Percentiles rank a stretch among this genome's conserved stretches.
Evolutionary conservation across 2,113 vertebrate species (phyloP).

Genomic region (Sinosuthora webbiana): DNA sequence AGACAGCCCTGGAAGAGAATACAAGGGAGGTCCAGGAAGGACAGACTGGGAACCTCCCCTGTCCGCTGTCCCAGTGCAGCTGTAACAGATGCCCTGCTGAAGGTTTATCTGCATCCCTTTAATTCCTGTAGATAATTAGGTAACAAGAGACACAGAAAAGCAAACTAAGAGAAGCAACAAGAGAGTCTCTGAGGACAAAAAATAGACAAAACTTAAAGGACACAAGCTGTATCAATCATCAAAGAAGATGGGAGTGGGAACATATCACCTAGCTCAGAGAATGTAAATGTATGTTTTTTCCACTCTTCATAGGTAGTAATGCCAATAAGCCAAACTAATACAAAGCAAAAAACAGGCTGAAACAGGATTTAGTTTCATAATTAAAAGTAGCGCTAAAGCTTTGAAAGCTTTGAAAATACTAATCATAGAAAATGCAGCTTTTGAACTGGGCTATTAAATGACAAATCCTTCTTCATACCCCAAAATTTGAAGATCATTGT

Average conservation of each 20-base stretch:
- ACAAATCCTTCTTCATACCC: neutral
- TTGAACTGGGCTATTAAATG: neutral
- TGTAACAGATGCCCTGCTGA: neutral
- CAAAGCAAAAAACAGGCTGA: neutral
- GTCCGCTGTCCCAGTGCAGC: neutral
- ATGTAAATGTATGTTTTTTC: neutral
- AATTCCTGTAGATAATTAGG: neutral
- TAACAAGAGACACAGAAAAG: neutral
- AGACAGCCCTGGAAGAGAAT: neutral
- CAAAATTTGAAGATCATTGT: neutral
- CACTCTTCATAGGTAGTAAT: neutral
- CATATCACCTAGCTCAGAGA: neutral
- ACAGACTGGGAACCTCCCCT: fast-evolving
- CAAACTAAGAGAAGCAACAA: neutral
- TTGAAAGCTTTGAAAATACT: neutral
- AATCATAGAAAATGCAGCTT: neutral
- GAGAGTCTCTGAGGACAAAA: neutral
- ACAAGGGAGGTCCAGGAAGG: neutral
- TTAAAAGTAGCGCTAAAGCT: neutral
- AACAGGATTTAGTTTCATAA: neutral
- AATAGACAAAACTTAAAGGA: neutral
- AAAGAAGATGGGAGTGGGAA: neutral
- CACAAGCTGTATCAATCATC: neutral
- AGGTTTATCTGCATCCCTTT: neutral
- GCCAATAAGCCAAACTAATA: neutral